Conservation (phyloP, 2,797 vertebrate species). For the Sebastiscus tertius region DNA sequence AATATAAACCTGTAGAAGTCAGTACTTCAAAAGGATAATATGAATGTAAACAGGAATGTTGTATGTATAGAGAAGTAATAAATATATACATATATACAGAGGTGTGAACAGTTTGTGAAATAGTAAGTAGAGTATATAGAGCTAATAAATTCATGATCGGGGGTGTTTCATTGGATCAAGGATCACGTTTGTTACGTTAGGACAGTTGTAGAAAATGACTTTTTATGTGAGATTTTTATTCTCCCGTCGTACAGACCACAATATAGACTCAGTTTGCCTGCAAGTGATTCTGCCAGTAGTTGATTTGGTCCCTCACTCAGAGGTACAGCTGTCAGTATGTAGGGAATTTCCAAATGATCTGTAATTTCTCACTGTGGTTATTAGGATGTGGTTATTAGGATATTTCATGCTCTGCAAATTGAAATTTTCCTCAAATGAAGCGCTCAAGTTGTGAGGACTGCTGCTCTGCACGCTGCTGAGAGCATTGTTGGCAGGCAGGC, state of each 20-base stretch:
- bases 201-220: neutral
- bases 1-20: too few species aligned
- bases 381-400: neutral
- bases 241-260: neutral
- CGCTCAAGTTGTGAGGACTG: neutral
- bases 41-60: too few species aligned
- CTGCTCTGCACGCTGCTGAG: constrained; percentile 8
- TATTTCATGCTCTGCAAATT: neutral
- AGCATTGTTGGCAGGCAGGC: constrained; percentile 23
- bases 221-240: neutral
- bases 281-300: neutral
- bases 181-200: neutral
- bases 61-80: too few species aligned
- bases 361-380: neutral
- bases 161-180: neutral
- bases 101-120: too few species aligned
- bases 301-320: neutral
- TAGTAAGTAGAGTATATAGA: too few species aligned
- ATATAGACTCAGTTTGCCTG: neutral
- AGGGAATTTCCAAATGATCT: neutral
- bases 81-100: too few species aligned
- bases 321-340: neutral
- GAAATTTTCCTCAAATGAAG: neutral
- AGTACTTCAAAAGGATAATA: too few species aligned
- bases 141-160: neutral